These are phyloP conservation scores for Gastrophryne carolinensis DNA, from an alignment of 2,797 vertebrate genomes.

Conservation along the genomic window DNA sequence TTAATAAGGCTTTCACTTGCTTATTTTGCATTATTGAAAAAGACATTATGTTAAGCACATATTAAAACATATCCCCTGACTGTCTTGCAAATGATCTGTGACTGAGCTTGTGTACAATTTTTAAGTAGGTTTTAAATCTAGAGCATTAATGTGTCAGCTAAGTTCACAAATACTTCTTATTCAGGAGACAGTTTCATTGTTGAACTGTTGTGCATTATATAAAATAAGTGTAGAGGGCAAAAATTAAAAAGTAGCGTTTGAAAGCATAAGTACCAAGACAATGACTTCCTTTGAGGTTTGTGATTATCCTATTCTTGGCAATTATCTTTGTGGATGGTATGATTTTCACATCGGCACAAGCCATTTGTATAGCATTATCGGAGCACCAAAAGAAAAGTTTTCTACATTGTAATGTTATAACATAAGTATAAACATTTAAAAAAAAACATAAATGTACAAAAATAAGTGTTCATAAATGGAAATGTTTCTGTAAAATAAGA, in stretches of 20 bases:
- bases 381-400: neutral
- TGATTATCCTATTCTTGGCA: slow-evolving; percentile 8
- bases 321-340: neutral
- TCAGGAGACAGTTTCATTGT: slow-evolving; percentile 35
- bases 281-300: slow-evolving; percentile 11
- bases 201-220: slow-evolving; percentile 25
- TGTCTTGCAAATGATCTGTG: slow-evolving; percentile 43
- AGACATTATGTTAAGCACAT: slow-evolving; percentile 40
- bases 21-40: slow-evolving; percentile 39
- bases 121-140: slow-evolving; percentile 40
- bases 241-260: slow-evolving; percentile 24
- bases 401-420: neutral
- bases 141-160: slow-evolving; percentile 34
- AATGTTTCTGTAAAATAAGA: slow-evolving; percentile 13
- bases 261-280: slow-evolving; percentile 16
- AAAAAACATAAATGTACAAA: neutral
- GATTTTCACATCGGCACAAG: neutral
- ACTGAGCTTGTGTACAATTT: slow-evolving; percentile 31
- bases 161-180: slow-evolving; percentile 33
- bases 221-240: slow-evolving; percentile 9
- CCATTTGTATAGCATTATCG: neutral
- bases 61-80: slow-evolving; percentile 34
- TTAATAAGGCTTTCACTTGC: slow-evolving; percentile 16
- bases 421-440: neutral
- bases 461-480: neutral